A percentile compares a stretch with the other conserved stretches of the same genome.
These are phyloP conservation scores for Liparis tanakae DNA, from an alignment of 2,797 vertebrate genomes.

Conservation along the genomic window DNA sequence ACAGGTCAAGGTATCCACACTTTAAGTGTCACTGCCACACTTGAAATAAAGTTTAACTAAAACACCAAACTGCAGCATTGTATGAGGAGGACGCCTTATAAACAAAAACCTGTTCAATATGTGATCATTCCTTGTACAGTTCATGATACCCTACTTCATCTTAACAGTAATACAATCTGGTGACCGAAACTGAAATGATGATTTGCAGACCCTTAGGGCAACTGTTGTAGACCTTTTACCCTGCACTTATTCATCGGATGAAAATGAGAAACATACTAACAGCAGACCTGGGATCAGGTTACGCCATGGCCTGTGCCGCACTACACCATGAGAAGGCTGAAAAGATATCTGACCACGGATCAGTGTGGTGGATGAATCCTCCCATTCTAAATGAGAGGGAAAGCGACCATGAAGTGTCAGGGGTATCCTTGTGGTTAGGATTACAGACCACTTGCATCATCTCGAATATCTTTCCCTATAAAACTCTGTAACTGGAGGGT, in stretches of 20 bases:
- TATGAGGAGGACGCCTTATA: conserved; percentile 1
- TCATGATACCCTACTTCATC: background rate
- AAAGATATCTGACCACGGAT: conserved; percentile 52
- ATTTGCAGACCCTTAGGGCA: conserved; percentile 1
- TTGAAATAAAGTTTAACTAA: conserved; percentile 16
- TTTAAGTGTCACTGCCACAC: conserved; percentile 7
- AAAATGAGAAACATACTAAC: conserved; percentile 23
- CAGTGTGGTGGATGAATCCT: conserved; percentile 51
- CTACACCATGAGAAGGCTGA: conserved; percentile 24
- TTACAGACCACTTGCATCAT: conserved; percentile 41
- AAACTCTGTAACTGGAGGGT: conserved; percentile 34
- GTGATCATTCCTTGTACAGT: conserved; percentile 5
- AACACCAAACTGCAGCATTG: conserved; percentile 15
- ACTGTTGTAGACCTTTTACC: conserved; percentile 35
- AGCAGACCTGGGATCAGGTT: conserved; percentile 52
- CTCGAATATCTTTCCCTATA: conserved; percentile 23
- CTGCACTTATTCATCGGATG: conserved; percentile 21
- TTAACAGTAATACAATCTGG: background rate
- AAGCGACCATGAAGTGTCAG: conserved; percentile 48
- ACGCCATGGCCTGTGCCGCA: conserved; percentile 13
- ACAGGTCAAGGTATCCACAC: background rate
- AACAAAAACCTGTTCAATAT: conserved; percentile 6
- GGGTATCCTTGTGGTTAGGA: conserved; percentile 35
- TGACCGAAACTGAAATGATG: background rate
- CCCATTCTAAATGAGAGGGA: conserved; percentile 47